These are phyloP conservation scores for Acronicta psi DNA, from an alignment of 2,888 invertebrate genomes.

Conservation along the genomic window DNA sequence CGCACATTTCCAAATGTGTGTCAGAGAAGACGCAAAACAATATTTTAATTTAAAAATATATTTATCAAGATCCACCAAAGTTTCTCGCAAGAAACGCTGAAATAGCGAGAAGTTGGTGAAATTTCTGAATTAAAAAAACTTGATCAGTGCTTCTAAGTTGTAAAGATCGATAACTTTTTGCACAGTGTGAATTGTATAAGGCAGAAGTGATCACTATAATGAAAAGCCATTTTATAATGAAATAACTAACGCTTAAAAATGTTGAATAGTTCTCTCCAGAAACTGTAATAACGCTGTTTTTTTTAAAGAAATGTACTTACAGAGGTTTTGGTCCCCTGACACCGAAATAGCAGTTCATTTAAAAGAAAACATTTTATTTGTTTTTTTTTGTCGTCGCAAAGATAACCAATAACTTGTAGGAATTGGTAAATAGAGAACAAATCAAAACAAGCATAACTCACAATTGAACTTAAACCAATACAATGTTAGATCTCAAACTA, in stretches of 20 bases:
- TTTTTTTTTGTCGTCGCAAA: conserved; percentile 52
- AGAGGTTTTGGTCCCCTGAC: conserved; percentile 70
- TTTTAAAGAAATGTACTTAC: conserved; percentile 43
- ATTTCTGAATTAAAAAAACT: background rate
- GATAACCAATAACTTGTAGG: conserved; percentile 60
- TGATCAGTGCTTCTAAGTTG: too few species aligned
- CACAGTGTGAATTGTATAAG: too few species aligned
- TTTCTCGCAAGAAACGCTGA: conserved; percentile 12
- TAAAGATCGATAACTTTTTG: too few species aligned
- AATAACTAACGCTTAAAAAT: too few species aligned
- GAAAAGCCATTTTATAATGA: background rate
- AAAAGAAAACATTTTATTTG: background rate
- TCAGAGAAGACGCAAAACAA: conserved; percentile 3
- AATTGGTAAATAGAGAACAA: conserved; percentile 57
- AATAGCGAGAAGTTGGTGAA: conserved; percentile 33
- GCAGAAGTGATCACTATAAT: conserved; percentile 7
- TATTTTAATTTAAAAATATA: too few species aligned
- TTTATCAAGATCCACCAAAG: conserved; percentile 10
- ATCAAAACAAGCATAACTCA: conserved; percentile 64
- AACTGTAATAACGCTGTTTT: background rate
- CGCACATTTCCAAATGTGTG: background rate
- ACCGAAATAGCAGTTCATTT: conserved; percentile 28
- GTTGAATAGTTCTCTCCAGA: background rate
- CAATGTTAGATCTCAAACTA: conserved; percentile 46
- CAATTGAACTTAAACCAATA: conserved; percentile 52